Conservation (phyloP, 2,113 vertebrate genomes). For the Megaleporinus macrocephalus region DNA sequence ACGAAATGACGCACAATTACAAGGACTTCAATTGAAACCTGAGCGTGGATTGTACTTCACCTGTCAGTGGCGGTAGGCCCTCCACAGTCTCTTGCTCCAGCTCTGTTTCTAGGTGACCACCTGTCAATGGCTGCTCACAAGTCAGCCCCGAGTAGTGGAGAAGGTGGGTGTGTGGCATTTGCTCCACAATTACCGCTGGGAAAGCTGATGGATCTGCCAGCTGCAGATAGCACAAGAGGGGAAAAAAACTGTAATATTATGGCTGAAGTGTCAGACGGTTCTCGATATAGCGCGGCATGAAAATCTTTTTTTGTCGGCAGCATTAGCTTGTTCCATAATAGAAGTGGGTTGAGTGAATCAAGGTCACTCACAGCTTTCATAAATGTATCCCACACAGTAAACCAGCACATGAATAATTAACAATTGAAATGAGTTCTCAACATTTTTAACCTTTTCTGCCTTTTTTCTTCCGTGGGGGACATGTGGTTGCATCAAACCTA, state of each 20-base stretch:
- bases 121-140: constrained; percentile 79
- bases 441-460: background rate
- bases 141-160: constrained; percentile 86
- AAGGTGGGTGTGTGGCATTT: constrained; percentile 88
- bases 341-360: constrained; percentile 44
- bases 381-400: constrained; percentile 34
- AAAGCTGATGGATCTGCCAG: constrained; percentile 85
- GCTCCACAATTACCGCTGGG: constrained; percentile 92
- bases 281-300: constrained; percentile 10
- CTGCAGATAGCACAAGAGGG: constrained; percentile 65
- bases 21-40: background rate
- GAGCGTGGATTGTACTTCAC: constrained; percentile 11
- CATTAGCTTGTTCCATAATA: constrained; percentile 42
- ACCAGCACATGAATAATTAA: constrained; percentile 45
- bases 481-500: background rate
- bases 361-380: constrained; percentile 34
- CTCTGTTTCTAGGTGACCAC: constrained; percentile 68
- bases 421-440: constrained; percentile 29
- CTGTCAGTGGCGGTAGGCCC: constrained; percentile 27
- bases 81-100: constrained; percentile 46
- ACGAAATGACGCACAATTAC: background rate
- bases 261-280: background rate
- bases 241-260: background rate
- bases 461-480: background rate
- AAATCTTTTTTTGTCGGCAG: constrained; percentile 28